Percentiles rank a stretch among this genome's conserved stretches.
phyloP scores from a whole-genome alignment of 2,113 vertebrate species.

The Mesembrinibis cayennensis region DNA sequence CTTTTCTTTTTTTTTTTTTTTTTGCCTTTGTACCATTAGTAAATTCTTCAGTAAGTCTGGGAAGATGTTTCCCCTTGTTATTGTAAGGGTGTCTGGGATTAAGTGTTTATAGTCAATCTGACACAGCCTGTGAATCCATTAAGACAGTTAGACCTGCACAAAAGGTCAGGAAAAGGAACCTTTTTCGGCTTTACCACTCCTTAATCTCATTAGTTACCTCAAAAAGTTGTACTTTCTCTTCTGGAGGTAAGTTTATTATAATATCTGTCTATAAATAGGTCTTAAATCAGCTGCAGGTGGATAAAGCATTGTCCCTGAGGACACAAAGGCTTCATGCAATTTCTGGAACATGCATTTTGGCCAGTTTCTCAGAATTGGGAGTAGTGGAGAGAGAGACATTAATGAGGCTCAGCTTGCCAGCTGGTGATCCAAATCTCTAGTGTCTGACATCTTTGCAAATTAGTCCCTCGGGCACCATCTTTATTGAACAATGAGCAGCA shows the following conservation, averaged over 20 bases:
- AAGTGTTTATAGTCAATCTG: not conserved
- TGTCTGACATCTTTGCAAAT: not conserved
- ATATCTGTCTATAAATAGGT: not conserved
- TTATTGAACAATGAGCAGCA: not conserved
- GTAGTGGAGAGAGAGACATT: not conserved
- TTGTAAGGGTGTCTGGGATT: not conserved
- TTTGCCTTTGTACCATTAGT: not conserved
- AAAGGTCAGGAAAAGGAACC: conserved; percentile 26
- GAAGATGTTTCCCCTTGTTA: not conserved
- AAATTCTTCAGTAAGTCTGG: not conserved
- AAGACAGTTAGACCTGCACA: not conserved
- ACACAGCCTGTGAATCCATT: not conserved
- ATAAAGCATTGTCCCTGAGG: not conserved
- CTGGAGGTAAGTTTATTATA: not conserved
- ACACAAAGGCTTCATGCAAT: not conserved
- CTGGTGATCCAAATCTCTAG: not conserved
- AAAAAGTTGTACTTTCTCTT: conserved; percentile 10
- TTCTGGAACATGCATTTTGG: conserved; percentile 9
- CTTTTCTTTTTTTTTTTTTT: not conserved
- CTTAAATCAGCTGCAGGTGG: not conserved
- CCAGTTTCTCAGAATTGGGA: not conserved
- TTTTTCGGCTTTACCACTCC: conserved; percentile 13
- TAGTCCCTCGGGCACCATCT: not conserved
- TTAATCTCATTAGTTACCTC: conserved; percentile 32
- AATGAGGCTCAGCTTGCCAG: not conserved